A percentile compares a stretch with the other conserved stretches of the same genome.
Evolutionary conservation across 1,140 invertebrate species (phyloP).

Genomic region (Danaus plexippus): DNA sequence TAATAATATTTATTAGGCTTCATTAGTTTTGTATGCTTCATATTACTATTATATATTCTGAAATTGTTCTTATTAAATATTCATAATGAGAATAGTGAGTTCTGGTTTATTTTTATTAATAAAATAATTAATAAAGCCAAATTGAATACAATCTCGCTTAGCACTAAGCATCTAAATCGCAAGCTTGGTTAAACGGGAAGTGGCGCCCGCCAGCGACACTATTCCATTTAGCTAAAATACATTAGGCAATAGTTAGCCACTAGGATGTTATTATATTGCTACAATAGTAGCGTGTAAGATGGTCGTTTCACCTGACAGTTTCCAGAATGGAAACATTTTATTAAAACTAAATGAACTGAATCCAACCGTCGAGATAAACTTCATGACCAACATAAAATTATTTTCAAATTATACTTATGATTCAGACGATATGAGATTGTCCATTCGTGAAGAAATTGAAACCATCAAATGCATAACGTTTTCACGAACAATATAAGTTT

Average conservation of each 20-base stretch:
- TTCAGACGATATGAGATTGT: slow-evolving; percentile 61
- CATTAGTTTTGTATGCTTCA: too few relatives aligned
- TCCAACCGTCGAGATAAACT: too few relatives aligned
- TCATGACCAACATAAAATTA: slow-evolving; percentile 60
- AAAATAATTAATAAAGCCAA: slow-evolving; percentile 54
- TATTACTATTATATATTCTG: too few relatives aligned
- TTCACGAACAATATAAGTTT: slow-evolving; percentile 67
- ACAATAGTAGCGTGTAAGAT: slow-evolving; percentile 55
- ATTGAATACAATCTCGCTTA: slow-evolving; percentile 48
- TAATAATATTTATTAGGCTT: too few relatives aligned
- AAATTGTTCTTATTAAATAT: too few relatives aligned
- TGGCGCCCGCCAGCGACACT: slow-evolving; percentile 35
- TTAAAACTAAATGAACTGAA: too few relatives aligned
- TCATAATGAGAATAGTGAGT: too few relatives aligned
- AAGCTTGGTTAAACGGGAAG: slow-evolving; percentile 43
- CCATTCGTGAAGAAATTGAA: slow-evolving; percentile 68
- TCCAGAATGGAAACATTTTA: slow-evolving; percentile 16
- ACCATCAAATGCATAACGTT: slow-evolving; percentile 63
- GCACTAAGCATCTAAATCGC: slow-evolving; percentile 55
- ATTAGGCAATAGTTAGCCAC: slow-evolving; percentile 64
- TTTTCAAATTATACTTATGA: slow-evolving; percentile 71
- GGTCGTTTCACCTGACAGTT: slow-evolving; percentile 50
- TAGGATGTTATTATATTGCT: slow-evolving; percentile 62
- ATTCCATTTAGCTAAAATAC: slow-evolving; percentile 65
- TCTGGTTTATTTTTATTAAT: slow-evolving; percentile 11